Evolutionary conservation across 2,888 invertebrate genomes (phyloP), one percentile per base, ranked within the genome.

Genomic region (Sepiola atlantica): DNA sequence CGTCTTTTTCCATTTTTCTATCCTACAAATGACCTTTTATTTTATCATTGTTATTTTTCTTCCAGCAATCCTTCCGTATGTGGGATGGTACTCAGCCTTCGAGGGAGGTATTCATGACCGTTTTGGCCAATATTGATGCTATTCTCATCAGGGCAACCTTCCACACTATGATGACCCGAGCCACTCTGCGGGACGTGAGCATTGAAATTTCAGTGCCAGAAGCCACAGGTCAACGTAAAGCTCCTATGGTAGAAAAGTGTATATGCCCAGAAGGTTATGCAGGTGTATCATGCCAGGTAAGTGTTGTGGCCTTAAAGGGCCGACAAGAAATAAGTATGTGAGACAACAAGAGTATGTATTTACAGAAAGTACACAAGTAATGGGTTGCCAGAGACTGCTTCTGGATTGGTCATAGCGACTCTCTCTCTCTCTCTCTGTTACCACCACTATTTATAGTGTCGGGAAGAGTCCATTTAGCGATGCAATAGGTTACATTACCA

Each of bases 121-220:
- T 97, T 90, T 95, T 97, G 95, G 97, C 97, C 94, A 96, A 96
- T 94, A 95, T 97, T 20, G 96, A 96, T 91, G 96, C 96, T 94
- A 96, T 97, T 94, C 95, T 97, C 90, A 96, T 99, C 55, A 98
- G 99, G 94, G 99, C 99, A 1, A 98, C 98, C 0, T 98, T 97
- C 96, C 98, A 98, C 95, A 97, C 98, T 94, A 98, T 98, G 95
- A 98, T 98, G 95, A 97, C 98, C 0, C 98, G 98, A 0, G 97
- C 98, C 1, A 98, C 98, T 94, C 94, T 97, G 21, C 94, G 96
- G 14, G 96, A 96, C 94, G 95, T 97, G 21, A 95, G 95, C 91
- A 96, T 97, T 96, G 97, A 96, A 45, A 96, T 96, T 55, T 96
- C 97, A 45, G 95, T 96, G 24, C 95, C 96, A 10, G 94, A 95